Evolutionary conservation across 2,113 vertebrate genomes (phyloP).

Genomic region (Elaphurus davidianus): DNA sequence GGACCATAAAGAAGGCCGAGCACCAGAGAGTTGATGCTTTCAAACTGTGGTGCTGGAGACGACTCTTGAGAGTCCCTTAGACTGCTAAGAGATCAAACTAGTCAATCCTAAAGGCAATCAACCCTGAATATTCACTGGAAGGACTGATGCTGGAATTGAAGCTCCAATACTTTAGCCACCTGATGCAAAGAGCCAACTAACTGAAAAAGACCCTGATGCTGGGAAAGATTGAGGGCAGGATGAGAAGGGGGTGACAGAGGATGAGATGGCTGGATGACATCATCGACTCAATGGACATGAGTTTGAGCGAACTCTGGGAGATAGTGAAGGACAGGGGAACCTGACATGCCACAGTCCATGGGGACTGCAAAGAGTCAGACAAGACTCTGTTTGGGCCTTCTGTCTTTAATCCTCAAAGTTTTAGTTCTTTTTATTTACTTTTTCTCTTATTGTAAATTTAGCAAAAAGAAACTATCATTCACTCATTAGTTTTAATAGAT

Average conservation of each 20-base stretch:
- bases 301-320: not conserved
- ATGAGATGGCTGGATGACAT: not conserved
- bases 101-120: not conserved
- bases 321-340: not conserved
- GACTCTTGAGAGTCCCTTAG: not conserved
- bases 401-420: conserved; percentile 1
- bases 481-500: not conserved
- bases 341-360: not conserved
- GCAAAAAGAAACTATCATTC: not conserved
- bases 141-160: not conserved
- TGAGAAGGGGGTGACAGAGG: not conserved
- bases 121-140: not conserved
- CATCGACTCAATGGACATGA: not conserved
- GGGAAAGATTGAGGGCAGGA: not conserved
- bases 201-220: not conserved
- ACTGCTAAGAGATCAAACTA: not conserved
- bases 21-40: not conserved
- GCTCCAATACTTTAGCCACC: not conserved
- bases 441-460: not conserved
- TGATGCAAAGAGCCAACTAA: not conserved
- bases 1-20: not conserved
- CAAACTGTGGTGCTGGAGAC: not conserved
- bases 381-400: not conserved
- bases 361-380: not conserved
- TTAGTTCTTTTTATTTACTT: not conserved